These are phyloP conservation scores for Cyphomyrus plagiostoma DNA, from an alignment of 2,113 vertebrate genomes.

Conservation along the genomic window DNA sequence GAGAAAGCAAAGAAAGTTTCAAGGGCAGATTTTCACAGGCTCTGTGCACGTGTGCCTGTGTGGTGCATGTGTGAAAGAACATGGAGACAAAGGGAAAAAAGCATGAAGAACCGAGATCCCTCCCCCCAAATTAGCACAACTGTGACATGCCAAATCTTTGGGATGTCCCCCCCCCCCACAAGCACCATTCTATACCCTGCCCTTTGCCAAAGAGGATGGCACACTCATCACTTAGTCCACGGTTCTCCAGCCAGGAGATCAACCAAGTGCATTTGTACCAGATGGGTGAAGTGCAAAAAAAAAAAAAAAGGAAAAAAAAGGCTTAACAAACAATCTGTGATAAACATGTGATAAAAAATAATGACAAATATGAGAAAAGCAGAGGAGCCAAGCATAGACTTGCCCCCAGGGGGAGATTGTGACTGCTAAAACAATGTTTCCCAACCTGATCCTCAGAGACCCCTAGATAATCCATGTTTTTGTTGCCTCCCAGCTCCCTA, in stretches of 20 bases:
- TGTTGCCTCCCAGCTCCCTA: background rate
- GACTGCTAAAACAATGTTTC: background rate
- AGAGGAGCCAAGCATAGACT: background rate
- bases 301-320: constrained; percentile 13
- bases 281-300: constrained; percentile 13
- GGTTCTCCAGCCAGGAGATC: background rate
- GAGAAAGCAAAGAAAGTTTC: constrained; percentile 17
- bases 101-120: background rate
- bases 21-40: background rate
- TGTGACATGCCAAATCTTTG: background rate
- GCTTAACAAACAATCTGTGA: background rate
- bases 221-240: background rate
- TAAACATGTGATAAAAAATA: background rate
- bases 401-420: background rate
- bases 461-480: background rate
- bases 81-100: background rate
- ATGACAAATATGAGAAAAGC: background rate
- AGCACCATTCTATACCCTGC: background rate
- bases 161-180: background rate
- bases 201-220: constrained; percentile 3
- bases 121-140: constrained; percentile 3
- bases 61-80: background rate
- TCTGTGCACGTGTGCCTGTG: background rate
- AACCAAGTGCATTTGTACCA: background rate
- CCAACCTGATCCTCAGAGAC: background rate